Evolutionary conservation across 2,797 vertebrate species (phyloP), one percentile per base, ranked within the genome.

Genomic region (Gephyroberyx darwinii): DNA sequence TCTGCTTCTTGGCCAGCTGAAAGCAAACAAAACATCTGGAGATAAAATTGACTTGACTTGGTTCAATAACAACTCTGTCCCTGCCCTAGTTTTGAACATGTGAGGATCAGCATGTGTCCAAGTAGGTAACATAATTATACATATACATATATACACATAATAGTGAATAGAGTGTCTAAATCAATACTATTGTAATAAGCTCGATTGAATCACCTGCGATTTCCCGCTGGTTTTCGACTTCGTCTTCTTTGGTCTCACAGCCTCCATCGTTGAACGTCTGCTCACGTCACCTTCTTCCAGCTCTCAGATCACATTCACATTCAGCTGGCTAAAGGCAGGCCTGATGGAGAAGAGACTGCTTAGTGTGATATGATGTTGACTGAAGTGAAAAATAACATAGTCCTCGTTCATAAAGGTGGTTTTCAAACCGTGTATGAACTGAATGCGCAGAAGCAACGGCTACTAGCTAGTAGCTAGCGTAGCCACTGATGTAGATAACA

Each of bases 211-310:
- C 80, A 95, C 94, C 93, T 93, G 92, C 70, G 89, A 74, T 68
- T 89, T 94, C 65, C 72, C 85, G 75, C 84, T 87, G 75, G 68
- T 77, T 78, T 92, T 95, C 37, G 86, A 4, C 80, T 92, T 94
- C 45, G 83, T 88, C 88, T 92, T 95, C 89, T 92, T 95, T 56
- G 91, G 92, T 88, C 92, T 92, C 22, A 93, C 92, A 69, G 93
- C 93, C 87, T 95, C 93, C 94, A 95, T 95, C 55, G 83, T 85
- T 64, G 26, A 67, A 45, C 4, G 41, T 58, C 65, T 71, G 67
- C 63, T 84, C 80, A 82, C 74, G 81, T 65, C 75, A 74, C 70
- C 65, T 58, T 56, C 65, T 55, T 8, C 57, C 56, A 48, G 35
- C 26, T 33, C 69, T 80, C 72, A 74, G 72, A 78, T 75, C 69